Base-by-base conservation (phyloP, 37 sponge, comb jelly and placozoan genomes). In the Bolinopsis microptera region DNA sequence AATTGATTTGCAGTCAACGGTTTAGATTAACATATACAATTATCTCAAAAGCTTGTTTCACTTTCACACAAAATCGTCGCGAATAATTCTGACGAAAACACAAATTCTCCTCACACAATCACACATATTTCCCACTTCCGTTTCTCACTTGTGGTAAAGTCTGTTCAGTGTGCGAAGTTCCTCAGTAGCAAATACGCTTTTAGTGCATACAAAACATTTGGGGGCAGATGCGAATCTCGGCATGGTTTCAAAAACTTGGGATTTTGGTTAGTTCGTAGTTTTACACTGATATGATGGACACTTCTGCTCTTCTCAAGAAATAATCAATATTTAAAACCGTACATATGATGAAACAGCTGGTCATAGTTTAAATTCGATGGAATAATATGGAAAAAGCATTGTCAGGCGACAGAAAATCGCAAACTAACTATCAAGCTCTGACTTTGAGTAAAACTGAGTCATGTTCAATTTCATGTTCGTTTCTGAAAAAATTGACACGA, bases 171-270 rank as follows among this genome's bases (percentile, higher is more conserved):
- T 95, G 3, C 94, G 36, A 76, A 97, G 95, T 75, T 97, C 96
- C 90, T 97, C 97, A 32, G 94, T 94, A 76, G 95, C 92, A 93
- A 96, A 97, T 33, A 97, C 97, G 9, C 95, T 94, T 94, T 96
- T 97, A 41, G 23, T 69, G 70, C 97, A 97, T 25, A 21, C 69
- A 32, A 92, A 92, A 38, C 97, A 97, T 75, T 97, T 97, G 1
- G 94, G 76, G 13, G 80, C 94, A 30, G 75, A 72, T 21, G 3
- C n/a, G 31, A 72, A 72, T 21, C 75, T n/a, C 5, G 75, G 75
- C 75, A 72, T 72, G 3, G 3, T 72, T 72, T 8, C 31, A 72
- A n/a, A 30, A 21, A 30, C 75, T 72, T 8, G 18, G 13, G 13
- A 48, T 48, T 5, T 5, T 18, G 61, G 61, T 48, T 48, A 48